Conservation (phyloP, 2,888 invertebrate species). For the Spicauda simplicius region DNA sequence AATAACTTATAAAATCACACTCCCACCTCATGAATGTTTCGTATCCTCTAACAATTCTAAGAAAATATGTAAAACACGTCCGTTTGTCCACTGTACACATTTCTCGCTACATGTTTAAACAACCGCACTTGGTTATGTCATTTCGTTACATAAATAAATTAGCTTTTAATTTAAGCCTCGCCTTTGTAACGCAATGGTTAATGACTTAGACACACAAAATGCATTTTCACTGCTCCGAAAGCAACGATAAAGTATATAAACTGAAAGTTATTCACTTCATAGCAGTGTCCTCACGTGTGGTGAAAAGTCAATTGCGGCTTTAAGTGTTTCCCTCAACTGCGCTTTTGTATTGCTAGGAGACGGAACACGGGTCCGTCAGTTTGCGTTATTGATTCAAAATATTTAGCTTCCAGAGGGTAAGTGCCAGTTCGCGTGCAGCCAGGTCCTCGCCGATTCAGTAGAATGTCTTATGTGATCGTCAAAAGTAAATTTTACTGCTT, state of each 20-base stretch:
- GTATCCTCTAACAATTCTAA: constrained; percentile 2
- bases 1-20: not conserved
- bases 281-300: not conserved
- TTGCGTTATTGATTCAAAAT: constrained; percentile 26
- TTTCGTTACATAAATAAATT: constrained; percentile 4
- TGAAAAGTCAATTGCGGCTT: not conserved
- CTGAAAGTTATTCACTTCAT: not conserved
- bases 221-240: not conserved
- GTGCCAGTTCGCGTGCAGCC: constrained; percentile 22
- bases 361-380: constrained; percentile 38
- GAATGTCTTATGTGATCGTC: constrained; percentile 5
- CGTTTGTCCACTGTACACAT: constrained; percentile 4
- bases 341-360: constrained; percentile 59
- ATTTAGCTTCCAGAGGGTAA: constrained; percentile 1
- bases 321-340: constrained; percentile 22
- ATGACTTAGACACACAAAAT: not conserved
- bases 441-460: constrained; percentile 2
- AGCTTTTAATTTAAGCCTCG: not conserved
- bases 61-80: constrained; percentile 10
- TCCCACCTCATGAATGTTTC: constrained; percentile 24
- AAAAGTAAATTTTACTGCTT: not conserved
- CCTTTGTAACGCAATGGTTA: not conserved
- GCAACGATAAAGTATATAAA: not conserved
- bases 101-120: not conserved
- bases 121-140: constrained; percentile 19